A percentile compares a stretch with the other conserved stretches of the same genome.
Evolutionary conservation across 2,797 vertebrate species (phyloP).

Genomic region (Simalia tracyae): DNA sequence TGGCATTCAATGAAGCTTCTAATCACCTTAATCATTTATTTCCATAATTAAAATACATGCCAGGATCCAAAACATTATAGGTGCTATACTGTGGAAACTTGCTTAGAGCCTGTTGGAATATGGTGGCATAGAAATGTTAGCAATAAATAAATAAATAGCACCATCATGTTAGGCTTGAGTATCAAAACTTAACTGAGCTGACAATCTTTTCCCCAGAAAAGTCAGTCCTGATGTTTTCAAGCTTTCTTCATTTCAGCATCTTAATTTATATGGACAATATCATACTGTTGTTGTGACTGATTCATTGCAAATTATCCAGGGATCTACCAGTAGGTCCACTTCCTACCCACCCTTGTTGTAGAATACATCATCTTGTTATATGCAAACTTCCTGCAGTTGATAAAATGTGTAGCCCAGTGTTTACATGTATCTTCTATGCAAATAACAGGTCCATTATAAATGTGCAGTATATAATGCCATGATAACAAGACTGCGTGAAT

Average conservation of each 20-base stretch:
- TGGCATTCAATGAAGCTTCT: too few relatives aligned
- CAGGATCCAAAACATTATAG: neutral
- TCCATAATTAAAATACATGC: neutral
- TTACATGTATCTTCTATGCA: conserved; percentile 44
- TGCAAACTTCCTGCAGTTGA: neutral
- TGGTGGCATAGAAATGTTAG: neutral
- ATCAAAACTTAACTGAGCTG: neutral
- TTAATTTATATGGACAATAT: neutral
- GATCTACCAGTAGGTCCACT: neutral
- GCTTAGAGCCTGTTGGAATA: neutral
- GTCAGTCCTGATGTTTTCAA: neutral
- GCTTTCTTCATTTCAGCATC: neutral
- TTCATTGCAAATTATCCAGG: neutral
- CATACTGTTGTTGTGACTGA: neutral
- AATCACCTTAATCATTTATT: neutral
- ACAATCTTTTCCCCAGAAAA: neutral
- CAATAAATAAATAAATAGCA: neutral
- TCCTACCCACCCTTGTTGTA: neutral
- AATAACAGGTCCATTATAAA: conserved; percentile 50
- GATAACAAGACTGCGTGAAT: conserved; percentile 38
- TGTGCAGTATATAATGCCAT: conserved; percentile 52
- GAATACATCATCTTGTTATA: neutral
- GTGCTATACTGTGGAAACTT: neutral
- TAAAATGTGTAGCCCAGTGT: conserved; percentile 45
- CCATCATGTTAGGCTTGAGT: neutral